These are phyloP conservation scores for Urophycis tenuis DNA, from an alignment of 2,797 vertebrate genomes.

Conservation along the genomic window DNA sequence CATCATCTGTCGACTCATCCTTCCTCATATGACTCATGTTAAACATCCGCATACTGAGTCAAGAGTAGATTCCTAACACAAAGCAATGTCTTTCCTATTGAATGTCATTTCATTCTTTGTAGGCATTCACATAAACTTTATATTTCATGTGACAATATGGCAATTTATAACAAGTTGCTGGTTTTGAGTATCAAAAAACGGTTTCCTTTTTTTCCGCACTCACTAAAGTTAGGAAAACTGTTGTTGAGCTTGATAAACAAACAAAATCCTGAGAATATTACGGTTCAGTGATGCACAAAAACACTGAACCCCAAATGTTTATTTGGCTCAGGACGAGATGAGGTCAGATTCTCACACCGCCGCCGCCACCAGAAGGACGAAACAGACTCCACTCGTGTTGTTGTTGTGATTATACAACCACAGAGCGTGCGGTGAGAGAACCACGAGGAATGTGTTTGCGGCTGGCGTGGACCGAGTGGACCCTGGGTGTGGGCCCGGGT, in stretches of 20 bases:
- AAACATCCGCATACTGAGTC: not conserved
- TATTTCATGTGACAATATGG: not conserved
- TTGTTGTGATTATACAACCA: constrained; percentile 10
- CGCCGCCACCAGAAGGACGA: constrained; percentile 7
- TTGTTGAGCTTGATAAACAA: not conserved
- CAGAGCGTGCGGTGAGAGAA: constrained; percentile 22
- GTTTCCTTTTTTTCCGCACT: too few species aligned
- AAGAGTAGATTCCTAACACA: not conserved
- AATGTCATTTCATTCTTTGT: not conserved
- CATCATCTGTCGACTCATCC: not conserved
- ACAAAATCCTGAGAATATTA: not conserved
- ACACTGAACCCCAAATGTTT: not conserved
- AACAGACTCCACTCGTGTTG: not conserved
- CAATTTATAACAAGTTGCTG: not conserved
- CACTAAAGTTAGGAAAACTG: not conserved
- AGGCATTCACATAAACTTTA: not conserved
- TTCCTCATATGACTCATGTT: not conserved
- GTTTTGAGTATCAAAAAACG: not conserved
- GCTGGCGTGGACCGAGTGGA: constrained; percentile 15
- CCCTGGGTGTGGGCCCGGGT: constrained; percentile 32
- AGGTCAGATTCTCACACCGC: constrained; percentile 8
- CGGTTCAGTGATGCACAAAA: not conserved
- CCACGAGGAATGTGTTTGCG: constrained; percentile 41
- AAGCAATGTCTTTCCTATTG: not conserved
- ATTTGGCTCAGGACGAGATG: not conserved